Conservation (phyloP, 30 jellyfish, hydroid and myxozoan genomes). For the Clytia hemisphaerica region DNA sequence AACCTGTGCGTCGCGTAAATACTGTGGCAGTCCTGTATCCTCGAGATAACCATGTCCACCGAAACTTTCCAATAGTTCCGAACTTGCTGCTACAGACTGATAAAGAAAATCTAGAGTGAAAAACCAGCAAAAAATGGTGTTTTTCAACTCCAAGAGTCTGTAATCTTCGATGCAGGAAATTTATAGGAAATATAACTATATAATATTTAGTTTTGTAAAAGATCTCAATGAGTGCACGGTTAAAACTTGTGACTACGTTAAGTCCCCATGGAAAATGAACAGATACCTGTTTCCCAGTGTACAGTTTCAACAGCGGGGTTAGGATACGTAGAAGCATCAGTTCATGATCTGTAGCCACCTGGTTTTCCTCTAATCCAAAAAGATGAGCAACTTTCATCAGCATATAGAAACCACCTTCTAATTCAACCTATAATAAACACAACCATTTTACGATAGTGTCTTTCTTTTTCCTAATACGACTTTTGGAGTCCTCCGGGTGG, state of each 20-base stretch:
- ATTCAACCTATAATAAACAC: constrained; percentile 30
- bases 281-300: constrained; percentile 71
- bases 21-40: constrained; percentile 91
- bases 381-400: constrained; percentile 49
- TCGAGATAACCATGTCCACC: constrained; percentile 98
- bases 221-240: background rate
- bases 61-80: constrained; percentile 86
- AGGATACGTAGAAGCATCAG: constrained; percentile 56
- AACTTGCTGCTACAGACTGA: constrained; percentile 55
- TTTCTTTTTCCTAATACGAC: background rate
- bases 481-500: background rate
- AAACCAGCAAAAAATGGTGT: background rate
- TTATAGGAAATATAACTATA: background rate
- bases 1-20: constrained; percentile 85
- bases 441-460: too few relatives aligned
- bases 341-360: constrained; percentile 45
- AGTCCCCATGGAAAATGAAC: too few relatives aligned
- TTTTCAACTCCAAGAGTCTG: background rate
- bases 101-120: background rate
- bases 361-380: constrained; percentile 62
- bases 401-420: constrained; percentile 51
- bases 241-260: too few relatives aligned
- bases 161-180: background rate
- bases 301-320: constrained; percentile 78
- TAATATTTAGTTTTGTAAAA: background rate